phyloP scores from a whole-genome alignment of 1,140 invertebrate species.

The Heliconius melpomene region DNA sequence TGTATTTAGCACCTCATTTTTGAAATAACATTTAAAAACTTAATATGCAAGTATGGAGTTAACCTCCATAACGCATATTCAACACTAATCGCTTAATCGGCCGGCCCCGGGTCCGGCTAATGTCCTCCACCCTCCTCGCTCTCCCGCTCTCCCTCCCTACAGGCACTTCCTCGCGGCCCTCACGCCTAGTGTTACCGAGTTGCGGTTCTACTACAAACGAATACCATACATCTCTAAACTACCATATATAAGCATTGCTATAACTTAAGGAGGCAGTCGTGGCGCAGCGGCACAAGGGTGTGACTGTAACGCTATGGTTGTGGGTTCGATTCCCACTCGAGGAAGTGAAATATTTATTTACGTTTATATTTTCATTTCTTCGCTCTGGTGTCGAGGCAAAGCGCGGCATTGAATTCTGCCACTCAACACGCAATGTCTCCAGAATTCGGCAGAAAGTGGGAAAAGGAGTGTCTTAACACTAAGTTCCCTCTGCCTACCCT shows the following conservation, averaged over 20 bases:
- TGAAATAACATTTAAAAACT: background rate
- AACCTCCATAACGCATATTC: conserved; percentile 19
- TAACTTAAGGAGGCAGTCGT: too few relatives aligned
- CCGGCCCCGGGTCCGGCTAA: conserved; percentile 13
- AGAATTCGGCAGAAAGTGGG: too few relatives aligned
- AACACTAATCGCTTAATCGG: conserved; percentile 32
- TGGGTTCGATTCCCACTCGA: too few relatives aligned
- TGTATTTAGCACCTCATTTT: too few relatives aligned
- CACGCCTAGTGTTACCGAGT: background rate
- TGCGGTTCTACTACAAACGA: background rate
- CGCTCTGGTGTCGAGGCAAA: too few relatives aligned
- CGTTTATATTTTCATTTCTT: too few relatives aligned
- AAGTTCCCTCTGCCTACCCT: too few relatives aligned
- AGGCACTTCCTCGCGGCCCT: background rate
- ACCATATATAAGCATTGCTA: background rate
- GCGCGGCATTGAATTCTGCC: too few relatives aligned
- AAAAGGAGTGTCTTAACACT: too few relatives aligned
- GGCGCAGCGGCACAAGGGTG: too few relatives aligned
- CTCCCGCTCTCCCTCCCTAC: background rate
- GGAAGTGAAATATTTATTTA: too few relatives aligned
- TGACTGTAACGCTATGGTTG: too few relatives aligned
- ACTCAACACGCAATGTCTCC: background rate
- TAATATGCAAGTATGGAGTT: background rate
- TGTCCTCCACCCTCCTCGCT: background rate
- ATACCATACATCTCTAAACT: background rate